Conservation (phyloP, 1,140 invertebrate genomes). For the Phocides pigmalion region DNA sequence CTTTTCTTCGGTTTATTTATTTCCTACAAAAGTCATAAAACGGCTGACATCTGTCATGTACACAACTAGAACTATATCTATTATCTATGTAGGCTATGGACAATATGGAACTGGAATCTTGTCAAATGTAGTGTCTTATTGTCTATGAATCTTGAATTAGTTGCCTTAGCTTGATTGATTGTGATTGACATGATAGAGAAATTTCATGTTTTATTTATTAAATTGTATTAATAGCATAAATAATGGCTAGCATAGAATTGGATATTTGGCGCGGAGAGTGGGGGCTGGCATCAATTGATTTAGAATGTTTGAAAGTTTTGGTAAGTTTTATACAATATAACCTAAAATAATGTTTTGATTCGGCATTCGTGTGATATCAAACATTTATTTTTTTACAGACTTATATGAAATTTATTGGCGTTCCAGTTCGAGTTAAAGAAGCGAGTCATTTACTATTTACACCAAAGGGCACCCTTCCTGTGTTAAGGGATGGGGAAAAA, state of each 20-base stretch:
- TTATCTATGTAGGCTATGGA: too few relatives aligned
- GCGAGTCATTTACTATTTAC: conserved; percentile 89
- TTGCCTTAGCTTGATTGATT: too few relatives aligned
- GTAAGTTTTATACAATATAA: conserved; percentile 83
- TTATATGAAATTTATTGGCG: conserved; percentile 89
- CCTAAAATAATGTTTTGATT: conserved; percentile 47
- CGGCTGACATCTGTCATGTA: too few relatives aligned
- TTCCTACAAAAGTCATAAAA: too few relatives aligned
- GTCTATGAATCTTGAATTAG: too few relatives aligned
- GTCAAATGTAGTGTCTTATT: too few relatives aligned
- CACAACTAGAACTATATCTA: too few relatives aligned
- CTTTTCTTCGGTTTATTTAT: too few relatives aligned
- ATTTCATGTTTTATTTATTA: conserved; percentile 36
- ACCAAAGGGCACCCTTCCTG: conserved; percentile 87
- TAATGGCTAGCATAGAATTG: conserved; percentile 85
- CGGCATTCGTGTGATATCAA: conserved; percentile 45
- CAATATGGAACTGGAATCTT: too few relatives aligned
- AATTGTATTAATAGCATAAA: conserved; percentile 40
- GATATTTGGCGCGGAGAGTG: conserved; percentile 93
- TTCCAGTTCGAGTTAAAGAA: conserved; percentile 87
- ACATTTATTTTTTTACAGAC: conserved; percentile 84
- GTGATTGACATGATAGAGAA: conserved; percentile 41
- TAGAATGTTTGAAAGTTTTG: conserved; percentile 90
- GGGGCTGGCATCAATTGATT: conserved; percentile 92
- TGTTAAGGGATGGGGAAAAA: conserved; percentile 85